A percentile compares a stretch with the other conserved stretches of the same genome.
phyloP scores from a whole-genome alignment of 2,888 invertebrate species.

The Morpho helenor region DNA sequence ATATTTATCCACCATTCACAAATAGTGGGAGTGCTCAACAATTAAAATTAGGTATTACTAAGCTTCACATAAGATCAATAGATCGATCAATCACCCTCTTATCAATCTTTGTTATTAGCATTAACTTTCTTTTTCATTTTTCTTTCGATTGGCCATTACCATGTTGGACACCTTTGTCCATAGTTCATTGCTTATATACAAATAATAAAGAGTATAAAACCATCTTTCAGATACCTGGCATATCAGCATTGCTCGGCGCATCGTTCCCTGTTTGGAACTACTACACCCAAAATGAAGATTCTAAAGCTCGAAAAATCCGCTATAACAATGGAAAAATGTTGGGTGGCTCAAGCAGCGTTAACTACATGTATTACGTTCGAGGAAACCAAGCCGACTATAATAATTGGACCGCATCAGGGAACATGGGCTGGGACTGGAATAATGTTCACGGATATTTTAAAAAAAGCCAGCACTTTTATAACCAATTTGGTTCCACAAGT shows the following conservation, averaged over 20 bases:
- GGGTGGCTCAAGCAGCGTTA: slow-evolving; percentile 83
- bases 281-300: slow-evolving; percentile 40
- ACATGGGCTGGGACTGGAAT: slow-evolving; percentile 56
- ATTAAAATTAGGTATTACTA: no score
- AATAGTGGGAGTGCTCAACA: no score
- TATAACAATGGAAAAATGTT: slow-evolving; percentile 81
- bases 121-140: no score
- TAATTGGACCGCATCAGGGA: slow-evolving; percentile 83
- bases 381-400: slow-evolving; percentile 82
- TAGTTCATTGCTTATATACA: background rate
- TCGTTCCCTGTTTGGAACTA: slow-evolving; percentile 45
- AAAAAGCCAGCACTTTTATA: slow-evolving; percentile 41
- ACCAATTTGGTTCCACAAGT: slow-evolving; percentile 28
- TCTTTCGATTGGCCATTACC: no score
- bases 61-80: no score
- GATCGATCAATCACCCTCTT: no score
- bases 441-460: slow-evolving; percentile 45
- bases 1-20: no score
- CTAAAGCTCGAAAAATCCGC: slow-evolving; percentile 39
- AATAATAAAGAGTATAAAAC: background rate
- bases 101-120: no score
- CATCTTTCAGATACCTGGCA: slow-evolving; percentile 45
- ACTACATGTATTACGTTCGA: slow-evolving; percentile 82
- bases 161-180: background rate
- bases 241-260: slow-evolving; percentile 37